Evolutionary conservation across 2,113 vertebrate species (phyloP).

Genomic region (Catharus bicknelli): DNA sequence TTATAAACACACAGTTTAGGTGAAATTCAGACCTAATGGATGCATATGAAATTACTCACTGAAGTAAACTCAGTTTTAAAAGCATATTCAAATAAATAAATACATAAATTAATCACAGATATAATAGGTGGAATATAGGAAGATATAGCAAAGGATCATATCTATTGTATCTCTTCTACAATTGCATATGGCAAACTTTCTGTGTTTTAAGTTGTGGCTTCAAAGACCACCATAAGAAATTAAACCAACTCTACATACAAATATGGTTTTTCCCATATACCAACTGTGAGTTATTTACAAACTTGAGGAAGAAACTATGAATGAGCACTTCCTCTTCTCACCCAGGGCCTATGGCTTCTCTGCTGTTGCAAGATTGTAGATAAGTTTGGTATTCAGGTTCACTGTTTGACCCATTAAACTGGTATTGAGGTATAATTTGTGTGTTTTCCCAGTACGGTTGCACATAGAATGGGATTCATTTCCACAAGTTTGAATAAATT

Average conservation of each 20-base stretch:
- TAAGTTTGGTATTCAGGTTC: constrained; percentile 83
- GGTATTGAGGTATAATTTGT: constrained; percentile 89
- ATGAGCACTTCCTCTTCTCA: constrained; percentile 71
- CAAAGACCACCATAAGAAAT: constrained; percentile 23
- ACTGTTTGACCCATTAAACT: constrained; percentile 87
- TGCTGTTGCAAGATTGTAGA: constrained; percentile 76
- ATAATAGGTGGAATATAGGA: background rate
- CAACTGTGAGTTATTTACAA: constrained; percentile 68
- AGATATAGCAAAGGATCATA: background rate
- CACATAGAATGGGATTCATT: constrained; percentile 86
- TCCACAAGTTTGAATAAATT: constrained; percentile 88
- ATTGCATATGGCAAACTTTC: background rate
- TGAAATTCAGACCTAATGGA: background rate
- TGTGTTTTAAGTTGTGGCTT: background rate
- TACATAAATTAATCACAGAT: background rate
- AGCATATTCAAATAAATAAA: background rate
- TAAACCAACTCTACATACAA: constrained; percentile 5
- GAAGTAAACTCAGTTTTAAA: background rate
- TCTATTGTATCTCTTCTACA: constrained; percentile 1
- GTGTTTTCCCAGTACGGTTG: constrained; percentile 86
- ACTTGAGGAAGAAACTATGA: constrained; percentile 67
- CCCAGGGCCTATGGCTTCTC: constrained; percentile 65
- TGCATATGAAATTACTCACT: background rate
- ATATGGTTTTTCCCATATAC: constrained; percentile 4
- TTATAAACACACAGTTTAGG: background rate